Percentiles rank a stretch among this genome's conserved stretches.
These are phyloP conservation scores for Lepus oiostolus DNA, from an alignment of 2,797 vertebrate genomes.

Conservation along the genomic window DNA sequence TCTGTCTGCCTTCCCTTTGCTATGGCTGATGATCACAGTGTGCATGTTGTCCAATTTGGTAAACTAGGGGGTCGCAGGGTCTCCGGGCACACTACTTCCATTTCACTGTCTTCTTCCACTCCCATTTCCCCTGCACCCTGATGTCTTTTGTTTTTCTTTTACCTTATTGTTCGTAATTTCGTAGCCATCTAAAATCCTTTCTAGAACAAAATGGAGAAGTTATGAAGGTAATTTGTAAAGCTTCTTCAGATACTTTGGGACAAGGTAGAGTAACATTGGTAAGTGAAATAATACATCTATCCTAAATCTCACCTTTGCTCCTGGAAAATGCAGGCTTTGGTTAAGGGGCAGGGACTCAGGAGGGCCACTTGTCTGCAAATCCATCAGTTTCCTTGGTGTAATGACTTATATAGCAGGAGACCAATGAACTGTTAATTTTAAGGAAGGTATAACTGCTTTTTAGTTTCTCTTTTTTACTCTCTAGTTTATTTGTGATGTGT, in stretches of 20 bases:
- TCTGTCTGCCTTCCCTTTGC: background rate
- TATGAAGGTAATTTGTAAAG: conserved; percentile 21
- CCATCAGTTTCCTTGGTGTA: background rate
- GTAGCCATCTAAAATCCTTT: conserved; percentile 46
- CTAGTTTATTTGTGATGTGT: background rate
- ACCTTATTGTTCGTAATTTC: background rate
- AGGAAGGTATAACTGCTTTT: conserved; percentile 21
- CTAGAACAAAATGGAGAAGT: conserved; percentile 19
- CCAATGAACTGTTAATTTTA: conserved; percentile 14
- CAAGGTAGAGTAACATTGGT: background rate
- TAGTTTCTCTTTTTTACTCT: background rate
- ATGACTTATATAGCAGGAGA: background rate
- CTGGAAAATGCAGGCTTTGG: background rate
- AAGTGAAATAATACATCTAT: background rate
- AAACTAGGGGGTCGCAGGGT: background rate
- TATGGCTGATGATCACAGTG: background rate
- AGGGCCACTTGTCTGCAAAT: conserved; percentile 1
- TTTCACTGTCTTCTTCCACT: background rate
- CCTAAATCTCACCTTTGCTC: background rate
- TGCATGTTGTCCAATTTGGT: background rate
- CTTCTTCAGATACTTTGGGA: conserved; percentile 1
- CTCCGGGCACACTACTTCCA: background rate
- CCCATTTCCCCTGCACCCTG: background rate
- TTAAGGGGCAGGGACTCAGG: background rate
- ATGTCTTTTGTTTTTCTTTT: conserved; percentile 43